Conservation (phyloP, 2,797 vertebrate species). For the Chloroceryle inda region DNA sequence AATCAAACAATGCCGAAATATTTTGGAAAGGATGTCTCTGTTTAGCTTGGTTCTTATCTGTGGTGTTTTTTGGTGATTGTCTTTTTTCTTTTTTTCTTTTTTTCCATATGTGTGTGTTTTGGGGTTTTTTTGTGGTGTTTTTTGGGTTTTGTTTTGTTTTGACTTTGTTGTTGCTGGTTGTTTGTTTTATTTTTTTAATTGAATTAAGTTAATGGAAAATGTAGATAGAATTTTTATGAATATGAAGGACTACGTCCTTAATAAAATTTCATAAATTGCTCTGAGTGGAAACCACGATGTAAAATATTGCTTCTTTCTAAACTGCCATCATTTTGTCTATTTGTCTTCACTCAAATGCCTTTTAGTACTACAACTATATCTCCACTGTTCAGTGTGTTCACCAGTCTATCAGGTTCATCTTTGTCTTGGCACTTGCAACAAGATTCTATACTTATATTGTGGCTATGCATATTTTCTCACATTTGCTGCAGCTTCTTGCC, state of each 20-base stretch:
- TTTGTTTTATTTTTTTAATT: neutral
- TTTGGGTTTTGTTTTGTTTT: too few species aligned
- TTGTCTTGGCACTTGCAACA: neutral
- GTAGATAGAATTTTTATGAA: neutral
- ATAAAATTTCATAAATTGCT: neutral
- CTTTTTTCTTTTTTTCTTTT: too few species aligned
- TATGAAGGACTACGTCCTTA: neutral
- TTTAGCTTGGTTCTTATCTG: neutral
- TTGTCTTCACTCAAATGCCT: neutral
- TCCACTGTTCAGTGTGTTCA: neutral
- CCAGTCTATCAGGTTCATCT: neutral
- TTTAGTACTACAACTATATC: neutral
- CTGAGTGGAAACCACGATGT: neutral
- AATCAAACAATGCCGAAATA: neutral
- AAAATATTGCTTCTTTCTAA: neutral
- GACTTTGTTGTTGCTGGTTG: too few species aligned
- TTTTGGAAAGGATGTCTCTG: neutral
- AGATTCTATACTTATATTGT: neutral
- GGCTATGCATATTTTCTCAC: neutral
- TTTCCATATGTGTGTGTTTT: too few species aligned
- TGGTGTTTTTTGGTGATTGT: too few species aligned
- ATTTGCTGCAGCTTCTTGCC: neutral
- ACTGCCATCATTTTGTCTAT: neutral
- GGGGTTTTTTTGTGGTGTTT: too few species aligned
- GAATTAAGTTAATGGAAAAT: neutral